phyloP scores from a whole-genome alignment of 2,113 vertebrate species.

The Martes martes region DNA sequence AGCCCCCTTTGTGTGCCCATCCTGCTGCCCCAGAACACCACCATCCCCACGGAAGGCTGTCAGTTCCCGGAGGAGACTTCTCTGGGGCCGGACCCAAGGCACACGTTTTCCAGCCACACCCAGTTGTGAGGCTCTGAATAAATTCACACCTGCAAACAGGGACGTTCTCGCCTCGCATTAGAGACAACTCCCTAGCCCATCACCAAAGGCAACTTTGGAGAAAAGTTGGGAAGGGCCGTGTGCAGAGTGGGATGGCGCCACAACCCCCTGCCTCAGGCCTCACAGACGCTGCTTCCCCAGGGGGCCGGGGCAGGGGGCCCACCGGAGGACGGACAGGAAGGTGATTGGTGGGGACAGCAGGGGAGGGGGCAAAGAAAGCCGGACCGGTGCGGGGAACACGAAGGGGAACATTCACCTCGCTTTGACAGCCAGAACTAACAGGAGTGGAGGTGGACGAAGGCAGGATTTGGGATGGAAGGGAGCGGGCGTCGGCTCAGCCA shows the following conservation, averaged over 20 bases:
- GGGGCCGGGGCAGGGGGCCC: not conserved
- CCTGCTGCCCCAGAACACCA: fast-evolving
- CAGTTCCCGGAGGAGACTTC: fast-evolving
- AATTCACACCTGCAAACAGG: not conserved
- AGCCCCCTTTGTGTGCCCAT: fast-evolving
- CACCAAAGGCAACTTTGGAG: no score
- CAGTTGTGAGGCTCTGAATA: no score
- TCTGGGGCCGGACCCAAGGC: fast-evolving
- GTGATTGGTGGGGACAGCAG: not conserved
- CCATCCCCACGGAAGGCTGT: fast-evolving
- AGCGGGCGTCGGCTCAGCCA: not conserved
- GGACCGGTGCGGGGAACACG: not conserved
- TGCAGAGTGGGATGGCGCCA: fast-evolving
- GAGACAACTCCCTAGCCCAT: not conserved
- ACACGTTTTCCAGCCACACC: fast-evolving
- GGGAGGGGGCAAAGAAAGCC: not conserved
- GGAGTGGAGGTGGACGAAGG: fast-evolving
- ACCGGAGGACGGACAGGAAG: not conserved
- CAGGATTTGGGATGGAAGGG: no score
- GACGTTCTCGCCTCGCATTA: fast-evolving
- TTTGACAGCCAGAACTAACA: not conserved
- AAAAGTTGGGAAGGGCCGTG: not conserved
- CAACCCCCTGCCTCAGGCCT: fast-evolving
- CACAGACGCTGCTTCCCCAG: fast-evolving
- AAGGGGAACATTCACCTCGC: fast-evolving